Base-by-base conservation (phyloP, 2,888 invertebrate species). In the Saturnia japonica region DNA sequence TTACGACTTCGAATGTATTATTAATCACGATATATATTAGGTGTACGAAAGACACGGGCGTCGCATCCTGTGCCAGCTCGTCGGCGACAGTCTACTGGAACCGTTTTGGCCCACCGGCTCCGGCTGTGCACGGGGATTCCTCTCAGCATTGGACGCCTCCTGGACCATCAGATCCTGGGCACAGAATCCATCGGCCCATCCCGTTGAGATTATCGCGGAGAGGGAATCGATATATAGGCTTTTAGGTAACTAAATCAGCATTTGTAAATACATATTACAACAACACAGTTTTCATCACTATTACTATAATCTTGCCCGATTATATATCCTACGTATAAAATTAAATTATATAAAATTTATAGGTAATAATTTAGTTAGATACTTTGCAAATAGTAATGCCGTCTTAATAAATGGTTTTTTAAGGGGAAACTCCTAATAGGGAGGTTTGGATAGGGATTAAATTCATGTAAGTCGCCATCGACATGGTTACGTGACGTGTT, bases 51-150 rank as follows among this genome's bases (percentile, higher is more conserved):
- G 91, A 0, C 84, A 96, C 75, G 98, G 98, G 0, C 96, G 97
- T 76, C 96, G 96, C 64, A 94, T 99, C 8, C 94, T 99, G 22
- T 97, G 98, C 94, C 97, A 97, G 80, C 95, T 99, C 70, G 99
- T 99, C 1, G 99, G 99, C 0, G 99, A 99, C 91, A 99, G 98
- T 88, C 94, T 99, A 70, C 95, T 99, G 43, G 99, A 99, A 95
- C 98, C 98, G 0, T 99, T 99, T 91, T 99, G 99, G 99, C 99
- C 99, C 8, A 99, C 99, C 0, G 99, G 99, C 0, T 99, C 99
- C 4, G 99, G 99, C 0, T 99, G 99, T 93, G 99, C 99, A 0
- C 95, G 99, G 71, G 99, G 99, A 19, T 99, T 99, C 89, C 95
- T 99, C 2, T 98, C 99, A 28, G 98, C 98, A 6, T 95, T 99